phyloP scores from a whole-genome alignment of 2,797 vertebrate genomes.

The Channa striata region DNA sequence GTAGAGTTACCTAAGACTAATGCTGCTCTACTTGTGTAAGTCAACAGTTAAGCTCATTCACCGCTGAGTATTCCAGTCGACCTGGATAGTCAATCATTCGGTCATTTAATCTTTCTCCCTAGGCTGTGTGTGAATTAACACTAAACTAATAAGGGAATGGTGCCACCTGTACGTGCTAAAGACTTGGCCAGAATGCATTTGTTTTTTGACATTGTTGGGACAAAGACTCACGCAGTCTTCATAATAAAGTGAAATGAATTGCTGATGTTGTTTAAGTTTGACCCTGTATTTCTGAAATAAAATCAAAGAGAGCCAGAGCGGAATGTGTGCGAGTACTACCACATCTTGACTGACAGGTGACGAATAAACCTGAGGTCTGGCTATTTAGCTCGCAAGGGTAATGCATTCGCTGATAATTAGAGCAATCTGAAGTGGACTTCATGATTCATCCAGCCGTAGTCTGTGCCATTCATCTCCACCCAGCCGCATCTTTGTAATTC shows the following conservation, averaged over 20 bases:
- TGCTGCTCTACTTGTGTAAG: slow-evolving; percentile 56
- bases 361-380: slow-evolving; percentile 31
- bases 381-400: slow-evolving; percentile 51
- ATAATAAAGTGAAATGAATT: background rate
- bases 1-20: slow-evolving; percentile 36
- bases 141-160: too few relatives aligned
- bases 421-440: slow-evolving; percentile 76
- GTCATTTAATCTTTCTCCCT: slow-evolving; percentile 14
- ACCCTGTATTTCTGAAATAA: slow-evolving; percentile 5
- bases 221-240: background rate
- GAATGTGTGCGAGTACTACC: background rate
- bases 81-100: slow-evolving; percentile 15
- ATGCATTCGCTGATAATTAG: slow-evolving; percentile 76
- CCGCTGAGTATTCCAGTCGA: slow-evolving; percentile 7
- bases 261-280: background rate
- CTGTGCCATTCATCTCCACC: slow-evolving; percentile 67
- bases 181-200: background rate
- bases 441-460: slow-evolving; percentile 65
- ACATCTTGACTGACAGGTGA: slow-evolving; percentile 23
- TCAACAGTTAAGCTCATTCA: slow-evolving; percentile 57
- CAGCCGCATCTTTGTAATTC: slow-evolving; percentile 76
- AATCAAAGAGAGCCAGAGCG: slow-evolving; percentile 30
- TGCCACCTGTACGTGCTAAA: background rate
- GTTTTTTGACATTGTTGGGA: background rate
- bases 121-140: background rate